These are phyloP conservation scores for Macroteleia sp. DNA, from an alignment of 2,888 invertebrate genomes.

Conservation along the genomic window DNA sequence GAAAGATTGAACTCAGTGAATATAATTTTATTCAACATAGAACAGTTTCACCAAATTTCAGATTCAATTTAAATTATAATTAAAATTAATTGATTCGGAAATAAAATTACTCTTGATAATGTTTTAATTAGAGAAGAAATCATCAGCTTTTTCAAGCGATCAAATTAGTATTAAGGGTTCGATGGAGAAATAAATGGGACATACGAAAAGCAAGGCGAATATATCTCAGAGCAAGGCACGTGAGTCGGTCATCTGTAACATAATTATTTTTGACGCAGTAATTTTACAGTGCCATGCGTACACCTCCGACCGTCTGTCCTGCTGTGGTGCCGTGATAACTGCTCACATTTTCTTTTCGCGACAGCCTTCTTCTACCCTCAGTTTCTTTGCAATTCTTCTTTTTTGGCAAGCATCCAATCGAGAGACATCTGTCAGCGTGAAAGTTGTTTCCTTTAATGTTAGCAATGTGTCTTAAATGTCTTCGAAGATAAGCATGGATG, in stretches of 20 bases:
- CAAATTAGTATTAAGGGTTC: slow-evolving; percentile 40
- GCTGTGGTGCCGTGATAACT: slow-evolving; percentile 74
- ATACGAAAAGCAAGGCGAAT: slow-evolving; percentile 28
- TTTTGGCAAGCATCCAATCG: slow-evolving; percentile 65
- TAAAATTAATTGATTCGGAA: not conserved
- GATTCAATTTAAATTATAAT: slow-evolving; percentile 2
- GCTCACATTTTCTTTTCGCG: slow-evolving; percentile 71
- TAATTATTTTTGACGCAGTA: slow-evolving; percentile 84
- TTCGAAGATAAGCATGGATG: slow-evolving; percentile 28
- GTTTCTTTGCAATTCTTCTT: slow-evolving; percentile 42
- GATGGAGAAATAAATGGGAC: slow-evolving; percentile 38
- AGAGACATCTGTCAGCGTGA: slow-evolving; percentile 70
- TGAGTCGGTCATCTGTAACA: slow-evolving; percentile 79
- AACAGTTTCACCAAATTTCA: no score
- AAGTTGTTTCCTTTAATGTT: slow-evolving; percentile 62
- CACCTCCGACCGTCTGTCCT: slow-evolving; percentile 75
- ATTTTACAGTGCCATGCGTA: slow-evolving; percentile 84
- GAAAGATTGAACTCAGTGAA: no score
- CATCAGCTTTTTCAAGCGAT: not conserved
- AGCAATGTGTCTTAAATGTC: slow-evolving; percentile 46
- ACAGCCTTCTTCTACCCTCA: slow-evolving; percentile 51
- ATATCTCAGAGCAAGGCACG: slow-evolving; percentile 48
- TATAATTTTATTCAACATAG: no score
- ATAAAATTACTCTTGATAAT: not conserved
- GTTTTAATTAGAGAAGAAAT: slow-evolving; percentile 10